Evolutionary conservation across 2,888 invertebrate genomes (phyloP), one percentile per base, ranked within the genome.

Genomic region (Mythimna loreyi): DNA sequence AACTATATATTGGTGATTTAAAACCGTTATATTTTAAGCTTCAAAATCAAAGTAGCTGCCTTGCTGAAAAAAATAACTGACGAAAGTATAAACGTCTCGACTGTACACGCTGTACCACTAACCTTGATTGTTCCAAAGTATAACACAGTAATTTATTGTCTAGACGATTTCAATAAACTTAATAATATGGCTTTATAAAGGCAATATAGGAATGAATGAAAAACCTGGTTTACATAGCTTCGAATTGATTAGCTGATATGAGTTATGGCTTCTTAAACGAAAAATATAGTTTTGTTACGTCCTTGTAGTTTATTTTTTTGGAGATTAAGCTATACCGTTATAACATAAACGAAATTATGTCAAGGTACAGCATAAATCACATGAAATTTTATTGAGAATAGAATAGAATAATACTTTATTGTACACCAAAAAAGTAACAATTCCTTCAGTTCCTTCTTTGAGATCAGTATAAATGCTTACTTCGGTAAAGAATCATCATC

Each of bases 141-240:
- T 16, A 69, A 49, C 60, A 58, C 23, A 62, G 28, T 55, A 53
- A 78, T 75, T 78, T 74, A 59, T 59, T 62, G 58, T 74, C 65
- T 78, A 59, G 79, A 74, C 74, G 28, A 52, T 74, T 65, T 60
- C 55, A 78, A 68, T 76, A 73, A 73, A 60, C 28, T 25, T 73
- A 49, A 78, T 57, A 60, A 30, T 16, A 50, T 52, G 28, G 16
- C 33, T 62, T 72, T 67, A 28, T 58, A 63, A 72, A 78, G 43
- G 58, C 50, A 53, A 67, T 63, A 40, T 60, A 8, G 6, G 30
- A 52, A 58, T 71, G 11, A 30, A 65, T 30, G 23, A 19, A 53
- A 45, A 61, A 45, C 50, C 40, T 52, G 57, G 23, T 65, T n/a
- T 63, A 43, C 52, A 56, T 58, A 36, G 25, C n/a, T 16, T 23